Evolutionary conservation across 2,797 vertebrate species (phyloP).

Genomic region (Linurgus olivaceus): DNA sequence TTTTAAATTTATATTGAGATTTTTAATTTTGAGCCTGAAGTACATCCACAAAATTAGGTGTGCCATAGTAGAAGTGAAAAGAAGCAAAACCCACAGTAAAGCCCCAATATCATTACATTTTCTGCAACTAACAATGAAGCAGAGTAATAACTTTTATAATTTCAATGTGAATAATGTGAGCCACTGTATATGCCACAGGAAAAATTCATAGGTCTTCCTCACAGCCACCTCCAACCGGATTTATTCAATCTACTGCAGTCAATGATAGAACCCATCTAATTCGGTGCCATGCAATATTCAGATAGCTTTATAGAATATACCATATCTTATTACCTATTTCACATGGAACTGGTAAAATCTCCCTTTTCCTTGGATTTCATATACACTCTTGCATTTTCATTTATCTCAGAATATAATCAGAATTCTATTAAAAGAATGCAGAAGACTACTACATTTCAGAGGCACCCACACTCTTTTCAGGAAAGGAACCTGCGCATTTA

Average conservation of each 20-base stretch:
- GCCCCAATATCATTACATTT: not conserved
- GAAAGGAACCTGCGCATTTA: not conserved
- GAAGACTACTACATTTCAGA: slow-evolving; percentile 1
- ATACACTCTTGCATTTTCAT: not conserved
- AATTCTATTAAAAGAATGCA: not conserved
- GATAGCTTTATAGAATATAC: not conserved
- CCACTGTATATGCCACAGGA: not conserved
- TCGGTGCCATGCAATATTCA: not conserved
- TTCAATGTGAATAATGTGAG: not conserved
- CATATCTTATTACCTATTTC: not conserved
- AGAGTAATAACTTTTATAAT: not conserved
- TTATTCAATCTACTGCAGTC: not conserved
- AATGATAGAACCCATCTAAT: not conserved
- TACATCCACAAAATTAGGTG: not conserved
- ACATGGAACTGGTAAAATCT: not conserved
- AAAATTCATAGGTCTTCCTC: not conserved
- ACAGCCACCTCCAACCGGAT: not conserved
- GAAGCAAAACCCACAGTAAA: not conserved
- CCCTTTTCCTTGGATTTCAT: not conserved
- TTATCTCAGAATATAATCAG: not conserved
- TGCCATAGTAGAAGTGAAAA: not conserved
- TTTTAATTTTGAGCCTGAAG: not conserved
- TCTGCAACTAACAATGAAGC: not conserved
- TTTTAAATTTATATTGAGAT: not conserved
- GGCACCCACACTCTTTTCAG: not conserved